A percentile compares a stretch with the other conserved stretches of the same genome.
Evolutionary conservation across 1,140 invertebrate genomes (phyloP).

Genomic region (Mesaphorura yosii): DNA sequence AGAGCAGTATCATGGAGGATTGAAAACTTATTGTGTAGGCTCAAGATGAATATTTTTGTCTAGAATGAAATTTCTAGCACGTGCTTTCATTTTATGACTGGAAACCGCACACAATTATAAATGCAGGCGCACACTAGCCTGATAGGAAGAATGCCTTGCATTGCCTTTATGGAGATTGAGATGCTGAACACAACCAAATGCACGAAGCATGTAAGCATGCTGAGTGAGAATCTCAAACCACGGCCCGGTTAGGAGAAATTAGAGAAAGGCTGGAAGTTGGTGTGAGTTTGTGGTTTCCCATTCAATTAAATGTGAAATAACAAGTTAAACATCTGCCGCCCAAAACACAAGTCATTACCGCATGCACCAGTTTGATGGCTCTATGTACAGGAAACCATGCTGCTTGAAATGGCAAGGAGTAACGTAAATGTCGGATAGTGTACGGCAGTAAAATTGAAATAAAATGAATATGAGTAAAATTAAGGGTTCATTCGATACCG

Average conservation of each 20-base stretch:
- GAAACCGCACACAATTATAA: neutral
- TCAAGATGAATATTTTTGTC: neutral
- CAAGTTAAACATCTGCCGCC: slow-evolving; percentile 30
- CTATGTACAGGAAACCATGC: no score
- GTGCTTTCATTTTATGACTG: neutral
- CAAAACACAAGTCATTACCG: no score
- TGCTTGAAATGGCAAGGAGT: slow-evolving; percentile 4
- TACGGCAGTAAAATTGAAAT: no score
- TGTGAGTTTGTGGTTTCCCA: slow-evolving; percentile 31
- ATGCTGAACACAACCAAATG: neutral
- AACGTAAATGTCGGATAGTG: no score
- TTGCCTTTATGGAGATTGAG: neutral
- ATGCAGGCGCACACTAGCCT: neutral
- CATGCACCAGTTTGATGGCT: no score
- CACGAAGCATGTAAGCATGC: neutral
- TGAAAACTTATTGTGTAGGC: neutral
- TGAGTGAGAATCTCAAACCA: no score
- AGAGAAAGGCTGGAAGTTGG: slow-evolving; percentile 18
- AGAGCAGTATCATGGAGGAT: neutral
- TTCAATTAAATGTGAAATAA: slow-evolving; percentile 31
- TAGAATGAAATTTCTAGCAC: neutral
- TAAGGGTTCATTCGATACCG: no score
- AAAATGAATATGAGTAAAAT: no score
- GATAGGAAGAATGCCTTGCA: neutral
- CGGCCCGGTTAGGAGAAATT: neutral